These are phyloP conservation scores for Corythornis cristatus DNA, from an alignment of 2,113 vertebrate genomes.

Conservation along the genomic window DNA sequence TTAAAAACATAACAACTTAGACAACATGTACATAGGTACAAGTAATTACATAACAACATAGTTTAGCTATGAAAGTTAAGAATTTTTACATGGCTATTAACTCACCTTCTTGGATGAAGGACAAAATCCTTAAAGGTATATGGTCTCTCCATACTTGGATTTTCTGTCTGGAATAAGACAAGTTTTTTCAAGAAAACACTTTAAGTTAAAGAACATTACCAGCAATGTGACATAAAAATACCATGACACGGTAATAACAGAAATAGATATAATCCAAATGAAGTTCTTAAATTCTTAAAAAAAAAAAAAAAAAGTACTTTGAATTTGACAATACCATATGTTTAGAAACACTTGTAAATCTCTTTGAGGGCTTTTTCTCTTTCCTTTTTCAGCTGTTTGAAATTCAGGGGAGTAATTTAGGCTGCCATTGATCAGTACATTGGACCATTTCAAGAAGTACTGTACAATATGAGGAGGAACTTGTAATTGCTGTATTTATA, in stretches of 20 bases:
- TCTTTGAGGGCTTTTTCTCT: neutral
- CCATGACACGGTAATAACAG: neutral
- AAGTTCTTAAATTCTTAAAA: neutral
- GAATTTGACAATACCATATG: neutral
- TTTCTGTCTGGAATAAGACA: conserved; percentile 91
- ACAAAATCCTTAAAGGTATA: conserved; percentile 98
- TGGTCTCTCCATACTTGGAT: conserved; percentile 90
- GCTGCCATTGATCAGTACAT: neutral
- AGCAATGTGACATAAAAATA: neutral
- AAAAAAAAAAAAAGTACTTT: neutral
- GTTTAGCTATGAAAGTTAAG: neutral
- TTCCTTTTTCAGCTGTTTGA: neutral
- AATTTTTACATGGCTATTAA: conserved; percentile 10
- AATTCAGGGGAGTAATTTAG: neutral
- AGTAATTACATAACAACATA: neutral
- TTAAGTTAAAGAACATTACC: conserved; percentile 2
- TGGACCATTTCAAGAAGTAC: neutral
- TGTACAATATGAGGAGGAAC: neutral
- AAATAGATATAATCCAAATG: neutral
- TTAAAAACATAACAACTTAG: neutral
- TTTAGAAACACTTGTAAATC: neutral
- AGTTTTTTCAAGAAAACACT: conserved; percentile 29
- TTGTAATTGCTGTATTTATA: neutral
- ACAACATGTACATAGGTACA: neutral
- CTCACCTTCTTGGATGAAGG: conserved; percentile 96